Base-by-base conservation (phyloP, 2,888 invertebrate species). In the Trissoscelio sp. region DNA sequence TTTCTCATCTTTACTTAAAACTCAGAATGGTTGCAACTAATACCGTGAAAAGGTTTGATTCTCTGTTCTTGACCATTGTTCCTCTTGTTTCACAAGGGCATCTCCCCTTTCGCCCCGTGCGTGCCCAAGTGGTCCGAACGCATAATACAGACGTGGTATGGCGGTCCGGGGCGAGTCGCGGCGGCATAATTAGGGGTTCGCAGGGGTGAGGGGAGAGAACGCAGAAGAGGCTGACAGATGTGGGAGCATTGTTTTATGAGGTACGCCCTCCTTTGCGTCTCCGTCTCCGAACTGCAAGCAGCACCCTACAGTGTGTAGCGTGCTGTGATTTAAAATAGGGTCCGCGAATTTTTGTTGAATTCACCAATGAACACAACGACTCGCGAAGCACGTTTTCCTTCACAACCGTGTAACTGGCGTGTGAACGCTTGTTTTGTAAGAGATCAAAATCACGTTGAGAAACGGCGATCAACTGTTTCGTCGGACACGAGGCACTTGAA, bases 161-260 rank as follows among this genome's bases (percentile, higher is more conserved):
- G 84, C 73, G 87, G 86, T 85, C 82, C 85, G 83, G 86, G 83
- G 77, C 84, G 83, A 77, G 72, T 83, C 86, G 88, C 88, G 89
- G 89, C 84, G 88, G 88, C 89, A 91, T 91, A 91, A 91, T 91
- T 91, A 91, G 91, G 91, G 88, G 85, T 87, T 88, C 87, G 90
- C 89, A 90, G 88, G 90, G 90, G 88, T 88, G 86, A 84, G 85
- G 87, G 86, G 85, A 86, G 86, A 85, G 86, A 84, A 88, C 87
- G 87, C 88, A 90, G 89, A 91, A 91, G 91, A 91, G 91, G 88
- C 91, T 89, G 91, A 91, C 91, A 91, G 91, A 91, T 91, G 91
- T 91, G 91, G 91, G 91, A 91, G 91, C 91, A 91, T 91, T 91
- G 91, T 91, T 91, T 91, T 91, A 91, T 88, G 88, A 89, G 89